A percentile compares a stretch with the other conserved stretches of the same genome.
phyloP scores from a whole-genome alignment of 2,888 invertebrate species.

The Apamea sordens region DNA sequence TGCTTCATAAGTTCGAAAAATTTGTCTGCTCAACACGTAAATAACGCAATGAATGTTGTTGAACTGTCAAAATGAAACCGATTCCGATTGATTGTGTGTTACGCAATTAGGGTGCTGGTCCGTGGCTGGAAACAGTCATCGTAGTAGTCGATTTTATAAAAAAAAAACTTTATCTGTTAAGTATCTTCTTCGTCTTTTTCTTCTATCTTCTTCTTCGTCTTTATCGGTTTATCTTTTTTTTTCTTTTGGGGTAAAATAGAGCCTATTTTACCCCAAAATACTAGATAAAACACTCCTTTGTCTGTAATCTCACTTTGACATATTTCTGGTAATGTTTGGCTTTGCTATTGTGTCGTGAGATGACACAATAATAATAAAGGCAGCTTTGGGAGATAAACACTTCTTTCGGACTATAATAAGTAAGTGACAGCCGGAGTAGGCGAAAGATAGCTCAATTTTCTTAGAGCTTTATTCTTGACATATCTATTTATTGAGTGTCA shows the following conservation, averaged over 20 bases:
- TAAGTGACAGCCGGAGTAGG: not conserved
- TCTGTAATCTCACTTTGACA: conserved; percentile 14
- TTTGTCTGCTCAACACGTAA: too few species aligned
- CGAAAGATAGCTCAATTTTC: conserved; percentile 9
- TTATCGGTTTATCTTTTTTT: too few species aligned
- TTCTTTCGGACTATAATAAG: conserved; percentile 11
- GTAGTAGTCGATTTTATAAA: too few species aligned
- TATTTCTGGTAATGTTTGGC: conserved; percentile 23
- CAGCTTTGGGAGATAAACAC: conserved; percentile 32
- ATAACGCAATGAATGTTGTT: too few species aligned
- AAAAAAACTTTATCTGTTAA: too few species aligned
- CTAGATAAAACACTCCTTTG: not conserved
- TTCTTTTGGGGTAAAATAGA: not conserved
- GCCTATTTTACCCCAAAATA: not conserved
- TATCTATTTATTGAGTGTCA: not conserved
- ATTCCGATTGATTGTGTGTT: too few species aligned
- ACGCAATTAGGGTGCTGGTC: too few species aligned
- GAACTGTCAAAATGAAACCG: too few species aligned
- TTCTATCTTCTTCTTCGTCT: too few species aligned
- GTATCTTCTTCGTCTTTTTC: too few species aligned
- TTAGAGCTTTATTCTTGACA: not conserved
- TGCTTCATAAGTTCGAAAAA: too few species aligned
- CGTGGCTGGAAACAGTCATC: not conserved
- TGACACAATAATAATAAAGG: conserved; percentile 34
- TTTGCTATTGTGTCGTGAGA: conserved; percentile 26